Evolutionary conservation across 1,140 invertebrate genomes (phyloP), one percentile per base, ranked within the genome.

Genomic region (Calosoma granatense): DNA sequence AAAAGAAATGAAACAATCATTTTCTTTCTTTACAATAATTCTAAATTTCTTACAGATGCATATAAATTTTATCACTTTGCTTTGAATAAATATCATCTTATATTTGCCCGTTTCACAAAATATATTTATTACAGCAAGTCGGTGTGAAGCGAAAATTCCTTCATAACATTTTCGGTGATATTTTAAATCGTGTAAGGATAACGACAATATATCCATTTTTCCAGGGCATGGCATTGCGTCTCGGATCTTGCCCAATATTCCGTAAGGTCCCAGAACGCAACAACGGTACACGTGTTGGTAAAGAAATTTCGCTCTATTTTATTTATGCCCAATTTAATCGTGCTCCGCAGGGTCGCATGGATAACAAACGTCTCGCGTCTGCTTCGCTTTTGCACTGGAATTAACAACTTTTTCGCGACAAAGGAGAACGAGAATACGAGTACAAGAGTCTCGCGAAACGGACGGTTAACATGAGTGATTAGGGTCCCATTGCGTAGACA

Each of bases 281-380:
- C 26, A n/a, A 36, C 26, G n/a, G 26, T 47, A 47, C 41, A 47
- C 15, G 41, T 47, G 41, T 47, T 17, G 15, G 6, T 47, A 47
- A 47, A 12, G 41, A 47, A 47, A 47, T 47, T 47, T 47, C 41
- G 17, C 15, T 47, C 9, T 47, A 9, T 47, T 17, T 47, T 47
- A 47, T 47, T 47, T 47, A 47, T 47, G 41, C 41, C 41, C 41
- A 47, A 47, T 47, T 47, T 47, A 47, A 47, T 47, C 41, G 41
- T 3, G 41, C 41, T 6, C 6, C 15, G 17, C 17, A 17, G 41
- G 41, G 17, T 17, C 41, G 17, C 41, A 17, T 4, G 26, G 26
- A 47, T 47, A 47, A 47, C 41, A 47, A 47, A 47, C 41, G 41
- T 47, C 3, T 17, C 9, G 6, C 41, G 41, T 47, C 41, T 47